Conservation (phyloP, 2,797 vertebrate genomes). For the Lycodopsis pacificus region DNA sequence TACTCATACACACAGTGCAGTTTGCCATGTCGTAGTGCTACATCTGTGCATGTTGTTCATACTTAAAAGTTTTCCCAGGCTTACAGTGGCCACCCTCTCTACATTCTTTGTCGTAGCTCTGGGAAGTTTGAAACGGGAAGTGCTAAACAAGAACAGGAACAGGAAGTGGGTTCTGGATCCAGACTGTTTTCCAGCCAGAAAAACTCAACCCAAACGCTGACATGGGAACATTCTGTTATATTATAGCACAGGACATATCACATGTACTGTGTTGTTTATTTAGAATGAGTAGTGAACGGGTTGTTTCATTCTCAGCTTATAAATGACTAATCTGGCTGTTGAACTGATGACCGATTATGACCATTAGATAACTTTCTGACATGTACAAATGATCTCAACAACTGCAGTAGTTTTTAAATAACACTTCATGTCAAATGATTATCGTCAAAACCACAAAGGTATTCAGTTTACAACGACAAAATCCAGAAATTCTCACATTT, state of each 20-base stretch:
- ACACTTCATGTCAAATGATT: background rate
- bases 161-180: constrained; percentile 65
- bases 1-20: background rate
- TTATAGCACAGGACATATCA: constrained; percentile 20
- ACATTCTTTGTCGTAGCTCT: constrained; percentile 40
- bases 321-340: background rate
- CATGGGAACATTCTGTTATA: constrained; percentile 33
- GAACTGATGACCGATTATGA: background rate
- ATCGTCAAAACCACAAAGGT: background rate
- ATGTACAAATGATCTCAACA: background rate
- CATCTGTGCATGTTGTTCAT: background rate
- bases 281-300: background rate
- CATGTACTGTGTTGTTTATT: background rate
- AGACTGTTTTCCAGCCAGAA: constrained; percentile 51
- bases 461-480: background rate
- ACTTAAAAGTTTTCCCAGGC: constrained; percentile 33
- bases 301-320: background rate
- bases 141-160: constrained; percentile 75
- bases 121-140: constrained; percentile 68
- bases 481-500: background rate
- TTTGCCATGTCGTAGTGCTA: background rate
- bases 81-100: constrained; percentile 29
- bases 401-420: background rate
- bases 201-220: constrained; percentile 29
- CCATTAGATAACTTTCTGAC: background rate